Percentiles rank a stretch among this genome's conserved stretches.
Conservation (phyloP, 2,888 invertebrate genomes). For the Drosophila cracens region DNA sequence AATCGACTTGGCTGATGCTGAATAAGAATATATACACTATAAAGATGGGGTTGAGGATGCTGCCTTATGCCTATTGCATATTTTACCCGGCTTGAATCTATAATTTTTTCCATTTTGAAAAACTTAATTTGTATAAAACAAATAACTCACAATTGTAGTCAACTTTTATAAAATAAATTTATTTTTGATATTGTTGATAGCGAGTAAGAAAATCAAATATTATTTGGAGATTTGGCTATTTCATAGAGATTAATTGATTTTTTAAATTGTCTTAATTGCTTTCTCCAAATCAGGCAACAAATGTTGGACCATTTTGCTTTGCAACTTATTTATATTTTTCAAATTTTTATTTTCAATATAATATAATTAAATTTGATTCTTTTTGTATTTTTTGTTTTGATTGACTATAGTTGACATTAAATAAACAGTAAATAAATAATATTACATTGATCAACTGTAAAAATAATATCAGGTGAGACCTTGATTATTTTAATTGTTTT, state of each 20-base stretch:
- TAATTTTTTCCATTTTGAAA: fast-evolving
- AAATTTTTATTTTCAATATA: no score
- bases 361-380: no score
- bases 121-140: not conserved
- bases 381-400: no score
- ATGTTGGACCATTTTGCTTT: no score
- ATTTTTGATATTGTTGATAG: not conserved
- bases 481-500: not conserved
- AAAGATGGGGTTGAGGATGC: not conserved
- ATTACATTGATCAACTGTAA: no score
- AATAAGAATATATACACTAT: not conserved
- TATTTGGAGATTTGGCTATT: not conserved
- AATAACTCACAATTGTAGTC: not conserved
- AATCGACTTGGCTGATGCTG: not conserved
- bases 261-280: no score
- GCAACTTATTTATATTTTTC: no score
- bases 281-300: no score
- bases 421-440: no score
- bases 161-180: not conserved
- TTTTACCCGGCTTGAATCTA: not conserved
- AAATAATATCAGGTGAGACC: no score
- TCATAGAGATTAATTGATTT: not conserved
- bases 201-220: not conserved
- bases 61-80: not conserved
- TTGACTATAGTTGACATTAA: no score